These are phyloP conservation scores for Hesperophylax magnus DNA, from an alignment of 1,140 invertebrate genomes.

Conservation along the genomic window DNA sequence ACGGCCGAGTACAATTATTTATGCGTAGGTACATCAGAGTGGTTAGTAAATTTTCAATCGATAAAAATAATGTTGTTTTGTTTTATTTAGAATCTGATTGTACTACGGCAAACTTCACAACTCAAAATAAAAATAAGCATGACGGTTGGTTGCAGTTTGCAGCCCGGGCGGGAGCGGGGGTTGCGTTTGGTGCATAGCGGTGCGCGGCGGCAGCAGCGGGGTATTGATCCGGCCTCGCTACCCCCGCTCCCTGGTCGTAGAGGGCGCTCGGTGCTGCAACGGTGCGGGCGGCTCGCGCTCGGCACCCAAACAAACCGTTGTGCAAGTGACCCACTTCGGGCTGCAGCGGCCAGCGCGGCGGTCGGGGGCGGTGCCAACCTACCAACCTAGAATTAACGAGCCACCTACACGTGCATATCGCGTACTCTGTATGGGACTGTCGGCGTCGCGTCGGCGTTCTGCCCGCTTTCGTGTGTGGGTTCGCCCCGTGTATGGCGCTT, in stretches of 20 bases:
- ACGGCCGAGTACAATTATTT: too few relatives aligned
- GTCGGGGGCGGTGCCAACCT: neutral
- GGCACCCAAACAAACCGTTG: conserved; percentile 51
- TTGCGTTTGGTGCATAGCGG: neutral
- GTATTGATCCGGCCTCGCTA: conserved; percentile 24
- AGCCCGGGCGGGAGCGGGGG: too few relatives aligned
- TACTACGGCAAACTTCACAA: too few relatives aligned
- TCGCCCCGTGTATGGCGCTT: conserved; percentile 21
- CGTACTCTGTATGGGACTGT: neutral
- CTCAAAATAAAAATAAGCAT: too few relatives aligned
- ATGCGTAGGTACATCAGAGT: too few relatives aligned
- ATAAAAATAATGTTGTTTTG: too few relatives aligned
- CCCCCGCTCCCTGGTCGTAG: neutral
- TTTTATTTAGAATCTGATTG: too few relatives aligned
- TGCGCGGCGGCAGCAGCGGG: neutral
- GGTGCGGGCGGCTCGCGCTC: conserved; percentile 1
- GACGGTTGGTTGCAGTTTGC: too few relatives aligned
- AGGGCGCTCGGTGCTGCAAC: neutral
- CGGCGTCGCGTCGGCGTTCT: too few relatives aligned
- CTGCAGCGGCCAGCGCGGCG: conserved; percentile 19
- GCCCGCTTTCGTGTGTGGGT: conserved; percentile 15
- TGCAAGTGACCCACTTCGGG: conserved; percentile 46
- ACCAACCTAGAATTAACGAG: too few relatives aligned
- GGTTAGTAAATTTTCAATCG: too few relatives aligned
- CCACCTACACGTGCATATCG: too few relatives aligned